These are phyloP conservation scores for Chaetogeoica ovagalla DNA, from an alignment of 2,888 invertebrate species.

Conservation along the genomic window DNA sequence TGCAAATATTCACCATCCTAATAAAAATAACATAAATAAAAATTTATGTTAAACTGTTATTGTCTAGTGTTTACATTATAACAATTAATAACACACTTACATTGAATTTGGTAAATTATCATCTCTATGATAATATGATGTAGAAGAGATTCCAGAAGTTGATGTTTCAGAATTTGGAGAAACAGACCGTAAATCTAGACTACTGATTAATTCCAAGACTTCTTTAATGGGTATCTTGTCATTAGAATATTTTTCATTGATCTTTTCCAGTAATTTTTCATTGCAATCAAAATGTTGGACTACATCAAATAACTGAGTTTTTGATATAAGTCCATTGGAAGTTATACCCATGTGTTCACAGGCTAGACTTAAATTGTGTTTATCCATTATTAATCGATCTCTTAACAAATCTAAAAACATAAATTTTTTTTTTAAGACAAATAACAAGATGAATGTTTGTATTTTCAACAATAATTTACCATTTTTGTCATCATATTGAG, in stretches of 20 bases:
- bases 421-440: background rate
- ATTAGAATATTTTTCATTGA: slow-evolving; percentile 43
- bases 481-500: slow-evolving; percentile 36
- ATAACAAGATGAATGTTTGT: background rate
- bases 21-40: slow-evolving; percentile 21
- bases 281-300: slow-evolving; percentile 43
- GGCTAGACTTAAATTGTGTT: slow-evolving; percentile 45
- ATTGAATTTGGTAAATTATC: slow-evolving; percentile 44
- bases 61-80: background rate
- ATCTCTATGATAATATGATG: slow-evolving; percentile 46
- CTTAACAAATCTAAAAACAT: slow-evolving; percentile 26
- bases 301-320: slow-evolving; percentile 39
- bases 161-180: slow-evolving; percentile 51
- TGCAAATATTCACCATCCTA: slow-evolving; percentile 60
- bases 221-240: slow-evolving; percentile 46
- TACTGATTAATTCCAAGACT: slow-evolving; percentile 41
- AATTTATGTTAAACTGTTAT: background rate
- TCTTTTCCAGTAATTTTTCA: slow-evolving; percentile 48
- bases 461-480: slow-evolving; percentile 9
- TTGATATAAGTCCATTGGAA: slow-evolving; percentile 42
- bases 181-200: slow-evolving; percentile 27
- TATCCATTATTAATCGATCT: slow-evolving; percentile 41
- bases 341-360: slow-evolving; percentile 47
- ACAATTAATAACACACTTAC: slow-evolving; percentile 43
- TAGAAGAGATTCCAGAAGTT: slow-evolving; percentile 48